Evolutionary conservation across 1,140 invertebrate species (phyloP), one percentile per base, ranked within the genome.

Genomic region (Drosophila varians): DNA sequence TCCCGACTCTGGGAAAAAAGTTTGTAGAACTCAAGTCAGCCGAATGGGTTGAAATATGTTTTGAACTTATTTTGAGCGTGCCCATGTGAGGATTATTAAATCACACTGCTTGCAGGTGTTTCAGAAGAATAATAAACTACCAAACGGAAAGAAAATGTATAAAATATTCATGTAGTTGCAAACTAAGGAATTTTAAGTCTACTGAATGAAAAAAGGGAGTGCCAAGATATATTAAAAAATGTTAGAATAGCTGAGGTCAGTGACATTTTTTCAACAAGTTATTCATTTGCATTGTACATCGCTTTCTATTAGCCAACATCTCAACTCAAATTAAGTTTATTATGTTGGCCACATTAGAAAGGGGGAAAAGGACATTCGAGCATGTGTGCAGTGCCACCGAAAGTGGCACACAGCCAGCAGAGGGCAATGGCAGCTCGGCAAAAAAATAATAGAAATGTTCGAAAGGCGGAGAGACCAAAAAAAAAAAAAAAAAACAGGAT

Each of bases 31-130:
- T 62, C 53, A 58, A 47, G 69, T 31, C 47, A 52, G 11, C 42
- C 25, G 47, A 54, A 61, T 47, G 68, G 43, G 49, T 62, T 71
- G 56, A 53, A 61, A 48, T 34, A 71, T 48, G 42, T 28, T 38
- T 31, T 42, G 46, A 75, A 66, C 26, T 66, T 53, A 25, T 65
- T 66, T 77, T 57, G 61, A 45, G 49, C 73, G 47, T 75, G 75
- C 62, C 64, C 60, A 73, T 78, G 79, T 64, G 55, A 51, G 83
- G 77, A 84, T 74, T 84, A 68, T 66, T 75, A 78, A 76, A 74
- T 84, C 71, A 84, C 53, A 62, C 52, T 52, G 62, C 46, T 69
- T 66, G 70, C 74, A 78, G 60, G 60, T 65, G 46, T 34, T 26
- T 26, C 60, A 19, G 2, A 28, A 25, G 19, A 26, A 43, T 51